phyloP scores from a whole-genome alignment of 2,888 invertebrate species.

The Eristalis arbustorum region DNA sequence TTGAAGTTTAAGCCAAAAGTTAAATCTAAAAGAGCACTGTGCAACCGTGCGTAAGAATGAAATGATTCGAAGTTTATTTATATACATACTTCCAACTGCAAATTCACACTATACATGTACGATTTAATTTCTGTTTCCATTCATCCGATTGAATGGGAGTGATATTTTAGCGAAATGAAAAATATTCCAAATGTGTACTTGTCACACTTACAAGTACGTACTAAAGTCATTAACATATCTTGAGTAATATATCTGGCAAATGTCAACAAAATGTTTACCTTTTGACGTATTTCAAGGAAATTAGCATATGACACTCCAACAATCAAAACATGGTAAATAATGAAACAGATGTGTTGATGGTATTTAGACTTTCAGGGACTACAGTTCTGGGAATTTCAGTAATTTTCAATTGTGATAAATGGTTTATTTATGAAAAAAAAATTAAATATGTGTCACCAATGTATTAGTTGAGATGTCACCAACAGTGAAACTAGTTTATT shows the following conservation, averaged over 20 bases:
- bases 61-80: too few species aligned
- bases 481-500: too few species aligned
- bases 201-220: neutral
- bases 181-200: neutral
- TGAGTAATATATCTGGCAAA: neutral
- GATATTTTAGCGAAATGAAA: neutral
- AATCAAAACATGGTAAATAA: neutral
- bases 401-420: neutral
- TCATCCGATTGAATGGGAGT: neutral
- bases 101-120: too few species aligned
- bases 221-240: neutral
- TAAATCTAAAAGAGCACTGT: too few species aligned
- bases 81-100: too few species aligned
- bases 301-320: too few species aligned
- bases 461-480: too few species aligned
- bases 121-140: too few species aligned
- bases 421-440: neutral
- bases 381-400: neutral
- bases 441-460: neutral
- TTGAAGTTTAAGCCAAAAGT: too few species aligned
- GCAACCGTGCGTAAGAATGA: too few species aligned
- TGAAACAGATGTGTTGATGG: neutral
- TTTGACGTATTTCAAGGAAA: neutral
- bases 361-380: neutral
- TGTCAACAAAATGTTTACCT: neutral